These are phyloP conservation scores for Leucophenga montana DNA, from an alignment of 2,888 invertebrate genomes.

Conservation along the genomic window DNA sequence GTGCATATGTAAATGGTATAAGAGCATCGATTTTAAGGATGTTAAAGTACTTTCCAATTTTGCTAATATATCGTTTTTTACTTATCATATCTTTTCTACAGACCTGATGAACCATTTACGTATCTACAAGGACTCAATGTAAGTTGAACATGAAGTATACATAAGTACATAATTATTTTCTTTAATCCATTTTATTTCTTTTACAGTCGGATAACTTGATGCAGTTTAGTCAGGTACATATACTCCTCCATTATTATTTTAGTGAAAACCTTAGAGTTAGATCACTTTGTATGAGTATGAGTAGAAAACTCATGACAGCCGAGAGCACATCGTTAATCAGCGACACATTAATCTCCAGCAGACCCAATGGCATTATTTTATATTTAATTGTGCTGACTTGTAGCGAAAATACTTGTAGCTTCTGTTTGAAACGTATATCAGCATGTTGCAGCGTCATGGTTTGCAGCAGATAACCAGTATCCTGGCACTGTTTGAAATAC, in stretches of 20 bases:
- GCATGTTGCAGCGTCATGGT: slow-evolving; percentile 51
- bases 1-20: too few relatives aligned
- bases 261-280: slow-evolving; percentile 65
- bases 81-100: slow-evolving; percentile 24
- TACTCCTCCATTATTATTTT: slow-evolving; percentile 42
- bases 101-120: slow-evolving; percentile 56
- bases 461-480: slow-evolving; percentile 62
- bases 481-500: slow-evolving; percentile 40
- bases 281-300: slow-evolving; percentile 70
- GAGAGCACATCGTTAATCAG: slow-evolving; percentile 61
- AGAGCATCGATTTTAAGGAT: too few relatives aligned
- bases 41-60: too few relatives aligned
- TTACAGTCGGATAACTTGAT: slow-evolving; percentile 67
- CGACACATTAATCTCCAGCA: slow-evolving; percentile 61
- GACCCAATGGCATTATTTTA: slow-evolving; percentile 63
- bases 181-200: neutral
- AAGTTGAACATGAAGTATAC: slow-evolving; percentile 39
- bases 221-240: slow-evolving; percentile 67
- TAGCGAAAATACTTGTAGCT: slow-evolving; percentile 65
- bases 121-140: slow-evolving; percentile 66
- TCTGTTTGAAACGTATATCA: slow-evolving; percentile 61
- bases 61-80: neutral
- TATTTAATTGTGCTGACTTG: slow-evolving; percentile 54
- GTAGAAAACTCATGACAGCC: slow-evolving; percentile 64
- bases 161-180: neutral